These are phyloP conservation scores for Chromis chromis DNA, from an alignment of 2,797 vertebrate species.

Conservation along the genomic window DNA sequence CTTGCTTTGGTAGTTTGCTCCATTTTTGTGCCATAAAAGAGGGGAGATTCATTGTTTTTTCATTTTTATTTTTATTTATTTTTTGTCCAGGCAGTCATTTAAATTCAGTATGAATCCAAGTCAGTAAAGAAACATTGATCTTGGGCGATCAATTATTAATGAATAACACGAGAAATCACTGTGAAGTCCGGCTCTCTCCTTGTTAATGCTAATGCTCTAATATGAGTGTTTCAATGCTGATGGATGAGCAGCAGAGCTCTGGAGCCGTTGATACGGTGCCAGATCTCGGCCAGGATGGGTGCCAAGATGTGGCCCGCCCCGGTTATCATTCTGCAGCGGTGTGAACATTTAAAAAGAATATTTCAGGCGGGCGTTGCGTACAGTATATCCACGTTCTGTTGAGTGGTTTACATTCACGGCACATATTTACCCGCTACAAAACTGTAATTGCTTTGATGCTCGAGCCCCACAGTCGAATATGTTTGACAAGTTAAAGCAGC, in stretches of 20 bases:
- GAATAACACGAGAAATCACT: constrained; percentile 53
- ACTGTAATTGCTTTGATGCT: constrained; percentile 41
- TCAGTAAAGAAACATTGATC: constrained; percentile 50
- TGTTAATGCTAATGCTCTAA: constrained; percentile 11
- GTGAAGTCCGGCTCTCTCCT: constrained; percentile 21
- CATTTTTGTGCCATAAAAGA: constrained; percentile 1
- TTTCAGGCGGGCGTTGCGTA: background rate
- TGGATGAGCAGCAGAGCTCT: constrained; percentile 39
- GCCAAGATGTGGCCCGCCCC: constrained; percentile 39
- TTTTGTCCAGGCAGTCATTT: constrained; percentile 40
- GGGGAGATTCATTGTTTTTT: constrained; percentile 16
- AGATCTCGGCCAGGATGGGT: constrained; percentile 14
- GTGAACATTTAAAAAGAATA: constrained; percentile 4
- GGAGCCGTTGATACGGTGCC: constrained; percentile 30
- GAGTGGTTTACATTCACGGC: constrained; percentile 25
- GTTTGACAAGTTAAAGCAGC: constrained; percentile 36
- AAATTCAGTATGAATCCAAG: constrained; percentile 47
- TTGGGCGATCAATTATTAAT: constrained; percentile 65
- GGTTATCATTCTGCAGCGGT: constrained; percentile 21
- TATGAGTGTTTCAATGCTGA: constrained; percentile 45
- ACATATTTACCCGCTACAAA: constrained; percentile 33
- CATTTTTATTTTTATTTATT: background rate
- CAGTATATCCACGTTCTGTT: constrained; percentile 10
- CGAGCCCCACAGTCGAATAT: constrained; percentile 12
- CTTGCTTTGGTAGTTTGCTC: background rate